Conservation (phyloP, 2,113 vertebrate genomes). For the Apus apus region DNA sequence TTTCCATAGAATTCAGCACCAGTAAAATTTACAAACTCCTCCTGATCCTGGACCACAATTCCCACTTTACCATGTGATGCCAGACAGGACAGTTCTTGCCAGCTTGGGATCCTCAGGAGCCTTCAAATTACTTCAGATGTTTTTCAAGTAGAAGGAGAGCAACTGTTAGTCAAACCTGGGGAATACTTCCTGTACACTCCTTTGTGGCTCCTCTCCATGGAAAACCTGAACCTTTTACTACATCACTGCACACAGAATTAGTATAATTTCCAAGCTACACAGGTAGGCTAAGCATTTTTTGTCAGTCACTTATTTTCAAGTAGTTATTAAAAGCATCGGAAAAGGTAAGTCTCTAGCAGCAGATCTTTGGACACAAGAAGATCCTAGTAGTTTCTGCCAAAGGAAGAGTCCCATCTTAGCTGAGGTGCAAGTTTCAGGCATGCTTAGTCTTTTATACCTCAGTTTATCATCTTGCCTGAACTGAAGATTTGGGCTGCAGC, state of each 20-base stretch:
- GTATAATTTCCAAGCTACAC: not conserved
- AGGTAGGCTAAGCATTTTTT: not conserved
- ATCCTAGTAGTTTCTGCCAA: not conserved
- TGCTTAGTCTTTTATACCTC: not conserved
- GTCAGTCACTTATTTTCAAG: not conserved
- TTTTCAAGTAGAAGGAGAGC: not conserved
- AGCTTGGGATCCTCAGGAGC: not conserved
- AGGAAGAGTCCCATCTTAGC: not conserved
- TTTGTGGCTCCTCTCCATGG: not conserved
- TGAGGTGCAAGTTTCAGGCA: not conserved
- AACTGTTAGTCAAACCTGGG: not conserved
- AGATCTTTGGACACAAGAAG: not conserved
- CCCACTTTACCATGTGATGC: rapidly evolving
- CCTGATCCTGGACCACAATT: not conserved
- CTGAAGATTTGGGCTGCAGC: not conserved
- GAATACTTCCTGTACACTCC: not conserved
- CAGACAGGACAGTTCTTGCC: not conserved
- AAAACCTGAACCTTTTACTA: not conserved
- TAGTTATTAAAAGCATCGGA: not conserved
- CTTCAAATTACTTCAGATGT: not conserved
- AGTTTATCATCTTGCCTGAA: not conserved
- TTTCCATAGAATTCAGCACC: not conserved
- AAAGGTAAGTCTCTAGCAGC: not conserved
- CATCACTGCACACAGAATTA: not conserved
- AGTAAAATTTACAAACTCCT: not conserved